Conservation (phyloP, 2,113 vertebrate species). For the Lates calcarifer region DNA sequence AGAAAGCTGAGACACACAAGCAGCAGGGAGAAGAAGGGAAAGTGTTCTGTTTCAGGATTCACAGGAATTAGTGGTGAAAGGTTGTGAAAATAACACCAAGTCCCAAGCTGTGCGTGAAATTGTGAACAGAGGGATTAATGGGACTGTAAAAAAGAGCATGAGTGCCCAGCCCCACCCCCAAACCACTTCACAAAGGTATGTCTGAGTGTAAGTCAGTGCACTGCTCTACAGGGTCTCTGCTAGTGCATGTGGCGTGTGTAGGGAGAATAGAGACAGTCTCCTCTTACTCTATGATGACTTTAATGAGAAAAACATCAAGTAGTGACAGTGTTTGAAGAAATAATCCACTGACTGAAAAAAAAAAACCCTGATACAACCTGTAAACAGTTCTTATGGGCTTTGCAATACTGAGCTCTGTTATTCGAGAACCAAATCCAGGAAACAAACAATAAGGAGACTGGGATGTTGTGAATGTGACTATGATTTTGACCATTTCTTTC, state of each 20-base stretch:
- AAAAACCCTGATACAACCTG: neutral
- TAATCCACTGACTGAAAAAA: neutral
- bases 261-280: conserved; percentile 35
- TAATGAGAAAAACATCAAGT: conserved; percentile 36
- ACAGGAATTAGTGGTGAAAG: conserved; percentile 79
- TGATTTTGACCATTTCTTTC: neutral
- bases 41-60: conserved; percentile 83
- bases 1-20: conserved; percentile 56
- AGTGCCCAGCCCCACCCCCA: conserved; percentile 39
- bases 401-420: neutral
- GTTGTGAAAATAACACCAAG: conserved; percentile 84
- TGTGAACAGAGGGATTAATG: conserved; percentile 85
- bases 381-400: neutral
- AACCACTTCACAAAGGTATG: conserved; percentile 67
- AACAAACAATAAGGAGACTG: too few species aligned
- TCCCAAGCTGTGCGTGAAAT: conserved; percentile 84
- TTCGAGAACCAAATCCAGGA: too few species aligned
- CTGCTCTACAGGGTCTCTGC: neutral
- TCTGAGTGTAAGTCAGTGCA: conserved; percentile 40
- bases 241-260: conserved; percentile 10
- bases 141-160: conserved; percentile 81
- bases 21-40: conserved; percentile 40
- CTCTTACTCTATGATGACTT: conserved; percentile 30
- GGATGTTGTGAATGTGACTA: too few species aligned
- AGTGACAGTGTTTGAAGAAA: neutral